These are phyloP conservation scores for Mormyrops attenuatus DNA, from an alignment of 2,797 vertebrate genomes.

Conservation along the genomic window DNA sequence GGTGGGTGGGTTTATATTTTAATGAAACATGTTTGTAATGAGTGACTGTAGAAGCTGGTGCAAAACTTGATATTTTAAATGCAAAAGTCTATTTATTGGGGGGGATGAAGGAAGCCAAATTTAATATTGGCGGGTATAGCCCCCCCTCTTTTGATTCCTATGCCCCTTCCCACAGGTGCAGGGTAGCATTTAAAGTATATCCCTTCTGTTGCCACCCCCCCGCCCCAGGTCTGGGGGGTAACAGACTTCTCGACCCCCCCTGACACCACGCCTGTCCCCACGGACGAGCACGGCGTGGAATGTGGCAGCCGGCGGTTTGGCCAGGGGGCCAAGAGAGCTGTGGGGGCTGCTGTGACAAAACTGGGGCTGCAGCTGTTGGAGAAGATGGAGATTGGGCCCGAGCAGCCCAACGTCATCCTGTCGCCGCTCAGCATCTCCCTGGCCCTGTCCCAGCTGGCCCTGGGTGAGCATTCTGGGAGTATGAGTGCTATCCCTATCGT, in stretches of 20 bases:
- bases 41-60: neutral
- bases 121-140: neutral
- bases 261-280: neutral
- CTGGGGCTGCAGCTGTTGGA: slow-evolving; percentile 71
- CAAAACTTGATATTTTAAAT: neutral
- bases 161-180: neutral
- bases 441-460: slow-evolving; percentile 74
- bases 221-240: neutral
- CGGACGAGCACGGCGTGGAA: slow-evolving; percentile 25
- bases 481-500: neutral
- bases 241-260: neutral
- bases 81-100: neutral
- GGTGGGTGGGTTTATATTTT: neutral
- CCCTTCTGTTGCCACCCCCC: neutral
- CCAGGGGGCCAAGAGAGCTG: slow-evolving; percentile 46
- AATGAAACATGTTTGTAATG: neutral
- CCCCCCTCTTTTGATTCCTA: neutral
- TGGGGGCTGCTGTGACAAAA: slow-evolving; percentile 66
- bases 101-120: neutral
- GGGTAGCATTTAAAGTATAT: neutral
- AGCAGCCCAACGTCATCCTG: slow-evolving; percentile 68
- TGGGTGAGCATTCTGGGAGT: slow-evolving; percentile 63
- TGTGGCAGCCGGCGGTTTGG: slow-evolving; percentile 46
- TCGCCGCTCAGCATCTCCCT: slow-evolving; percentile 80
- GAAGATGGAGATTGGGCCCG: slow-evolving; percentile 57